Evolutionary conservation across 2,888 invertebrate genomes (phyloP), one percentile per base, ranked within the genome.

Genomic region (Drosophila seclusa): DNA sequence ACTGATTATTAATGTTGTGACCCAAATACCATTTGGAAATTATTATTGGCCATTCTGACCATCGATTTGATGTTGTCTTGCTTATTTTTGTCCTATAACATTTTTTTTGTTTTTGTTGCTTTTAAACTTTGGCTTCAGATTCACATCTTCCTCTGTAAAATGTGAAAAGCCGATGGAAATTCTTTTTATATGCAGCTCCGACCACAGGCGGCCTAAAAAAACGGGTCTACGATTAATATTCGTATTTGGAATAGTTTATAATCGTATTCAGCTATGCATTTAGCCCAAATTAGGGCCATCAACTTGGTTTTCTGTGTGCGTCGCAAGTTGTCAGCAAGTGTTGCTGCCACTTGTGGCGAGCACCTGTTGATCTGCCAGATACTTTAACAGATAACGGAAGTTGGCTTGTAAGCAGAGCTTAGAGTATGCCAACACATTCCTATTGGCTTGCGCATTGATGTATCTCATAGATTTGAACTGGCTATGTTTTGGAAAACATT

Each of bases 1-100:
- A 82, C 86, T 85, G 92, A 91, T 91, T 91, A 91, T 91, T 91
- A 91, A 91, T 90, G 90, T 81, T 80, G 81, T 90, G 90, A 91
- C 91, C 92, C 82, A 91, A 91, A 91, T 92, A 86, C 92, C 92
- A 73, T 72, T 87, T 79, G 76, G 50, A 89, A 87, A 90, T 90
- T 90, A 90, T 87, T 89, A 90, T 90, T 87, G 80, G 89, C 86
- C 84, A 80, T 86, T 89, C 83, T 78, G 72, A 45, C 53, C 70
- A 81, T 87, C 73, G 82, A 78, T 78, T 89, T 72, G 45, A 59
- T 53, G 31, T 70, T 53, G 24, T 55, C 36, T 40, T 49, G 24
- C 16, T 53, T 31, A 42, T 13, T 42, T 63, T 63, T 67, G 54
- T 71, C 62, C 53, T 68, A n/a, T 21, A 40, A 29, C 13, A 36